A percentile compares a stretch with the other conserved stretches of the same genome.
Evolutionary conservation across 2,888 invertebrate genomes (phyloP).

Genomic region (Nowickia ferox): DNA sequence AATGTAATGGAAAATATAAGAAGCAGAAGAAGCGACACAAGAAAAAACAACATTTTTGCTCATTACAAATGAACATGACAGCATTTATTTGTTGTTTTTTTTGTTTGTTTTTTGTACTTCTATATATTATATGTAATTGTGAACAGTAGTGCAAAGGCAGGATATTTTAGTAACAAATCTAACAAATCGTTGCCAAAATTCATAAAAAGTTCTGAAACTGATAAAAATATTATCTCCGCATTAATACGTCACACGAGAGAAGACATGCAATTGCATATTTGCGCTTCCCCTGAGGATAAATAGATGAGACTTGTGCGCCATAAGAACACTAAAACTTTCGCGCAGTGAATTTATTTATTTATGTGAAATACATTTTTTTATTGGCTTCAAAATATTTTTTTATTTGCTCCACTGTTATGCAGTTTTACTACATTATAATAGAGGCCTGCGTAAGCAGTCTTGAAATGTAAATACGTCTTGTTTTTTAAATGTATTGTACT

Average conservation of each 20-base stretch:
- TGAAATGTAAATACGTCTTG: too few species aligned
- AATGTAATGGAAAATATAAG: slow-evolving; percentile 30
- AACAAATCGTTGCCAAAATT: too few species aligned
- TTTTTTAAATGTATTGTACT: too few species aligned
- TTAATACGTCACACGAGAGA: too few species aligned
- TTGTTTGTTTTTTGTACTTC: slow-evolving; percentile 34
- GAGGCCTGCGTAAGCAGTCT: too few species aligned
- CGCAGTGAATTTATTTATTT: neutral
- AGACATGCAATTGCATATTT: too few species aligned
- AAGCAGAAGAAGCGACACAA: slow-evolving; percentile 13
- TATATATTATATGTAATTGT: slow-evolving; percentile 36
- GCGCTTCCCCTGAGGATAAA: too few species aligned
- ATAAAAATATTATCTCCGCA: too few species aligned
- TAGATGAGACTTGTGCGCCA: too few species aligned
- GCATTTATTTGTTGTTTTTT: slow-evolving; percentile 35
- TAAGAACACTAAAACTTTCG: neutral
- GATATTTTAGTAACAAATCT: too few species aligned
- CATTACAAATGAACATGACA: slow-evolving; percentile 72
- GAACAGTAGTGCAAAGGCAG: slow-evolving; percentile 30
- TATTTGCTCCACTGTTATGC: slow-evolving; percentile 44
- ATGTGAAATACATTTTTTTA: neutral
- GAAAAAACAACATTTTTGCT: slow-evolving; percentile 67
- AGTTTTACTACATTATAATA: slow-evolving; percentile 43
- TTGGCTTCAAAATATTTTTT: neutral
- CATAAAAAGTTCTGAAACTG: too few species aligned